These are phyloP conservation scores for Vireo griseus DNA, from an alignment of 2,797 vertebrate species.

Conservation along the genomic window DNA sequence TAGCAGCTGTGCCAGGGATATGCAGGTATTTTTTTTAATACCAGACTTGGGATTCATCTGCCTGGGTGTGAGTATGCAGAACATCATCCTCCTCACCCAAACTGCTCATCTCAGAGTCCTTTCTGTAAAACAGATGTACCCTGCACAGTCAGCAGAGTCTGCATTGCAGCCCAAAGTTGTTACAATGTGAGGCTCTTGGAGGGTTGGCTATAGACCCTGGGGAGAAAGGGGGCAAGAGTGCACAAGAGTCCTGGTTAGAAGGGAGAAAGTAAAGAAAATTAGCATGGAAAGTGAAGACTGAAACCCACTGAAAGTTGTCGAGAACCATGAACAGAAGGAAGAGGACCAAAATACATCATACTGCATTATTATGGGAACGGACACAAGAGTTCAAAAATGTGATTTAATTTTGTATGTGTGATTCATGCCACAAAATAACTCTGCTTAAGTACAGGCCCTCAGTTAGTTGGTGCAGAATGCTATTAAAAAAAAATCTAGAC, in stretches of 20 bases:
- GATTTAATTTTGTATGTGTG: constrained; percentile 7
- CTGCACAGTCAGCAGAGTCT: neutral
- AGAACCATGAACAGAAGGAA: neutral
- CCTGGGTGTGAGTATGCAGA: neutral
- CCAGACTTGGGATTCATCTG: neutral
- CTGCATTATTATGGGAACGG: neutral
- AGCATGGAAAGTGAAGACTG: neutral
- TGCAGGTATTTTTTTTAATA: neutral
- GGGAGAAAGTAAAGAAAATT: neutral
- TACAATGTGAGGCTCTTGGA: neutral
- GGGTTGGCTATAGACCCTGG: rapidly evolving
- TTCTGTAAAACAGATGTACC: neutral
- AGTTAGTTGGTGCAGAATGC: neutral
- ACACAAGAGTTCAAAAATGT: neutral
- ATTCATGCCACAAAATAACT: constrained; percentile 26
- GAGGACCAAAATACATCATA: neutral
- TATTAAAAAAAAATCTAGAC: neutral
- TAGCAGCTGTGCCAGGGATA: neutral
- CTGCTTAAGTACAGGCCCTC: neutral
- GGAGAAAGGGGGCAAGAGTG: neutral
- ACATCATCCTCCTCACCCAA: neutral
- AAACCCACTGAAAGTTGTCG: neutral
- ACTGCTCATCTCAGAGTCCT: neutral
- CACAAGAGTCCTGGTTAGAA: neutral
- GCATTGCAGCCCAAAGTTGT: neutral